phyloP scores from a whole-genome alignment of 2,888 invertebrate genomes.

The Encarsia formosa region DNA sequence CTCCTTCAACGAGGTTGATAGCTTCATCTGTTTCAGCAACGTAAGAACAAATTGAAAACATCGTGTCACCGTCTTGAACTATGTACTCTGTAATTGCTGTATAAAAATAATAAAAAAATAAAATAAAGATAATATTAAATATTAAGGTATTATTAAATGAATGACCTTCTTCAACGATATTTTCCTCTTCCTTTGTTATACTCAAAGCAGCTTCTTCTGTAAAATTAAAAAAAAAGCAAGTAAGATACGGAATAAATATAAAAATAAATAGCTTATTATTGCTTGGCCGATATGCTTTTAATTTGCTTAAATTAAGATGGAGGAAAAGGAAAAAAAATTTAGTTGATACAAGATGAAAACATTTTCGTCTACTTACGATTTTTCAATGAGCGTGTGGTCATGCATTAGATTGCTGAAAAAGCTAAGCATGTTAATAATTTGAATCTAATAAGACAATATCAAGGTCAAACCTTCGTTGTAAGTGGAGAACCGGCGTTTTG shows the following conservation, averaged over 20 bases:
- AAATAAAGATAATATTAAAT: too few species aligned
- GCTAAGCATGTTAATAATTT: not conserved
- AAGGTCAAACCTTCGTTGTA: constrained; percentile 63
- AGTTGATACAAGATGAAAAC: constrained; percentile 11
- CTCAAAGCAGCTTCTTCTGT: constrained; percentile 70
- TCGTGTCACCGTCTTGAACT: constrained; percentile 69
- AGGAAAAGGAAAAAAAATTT: not conserved
- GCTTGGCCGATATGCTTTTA: constrained; percentile 47
- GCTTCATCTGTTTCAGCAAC: constrained; percentile 84
- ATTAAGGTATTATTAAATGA: not conserved
- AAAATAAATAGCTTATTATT: constrained; percentile 5
- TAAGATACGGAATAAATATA: constrained; percentile 4
- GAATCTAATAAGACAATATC: not conserved
- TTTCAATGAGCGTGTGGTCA: not conserved
- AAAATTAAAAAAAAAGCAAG: constrained; percentile 35
- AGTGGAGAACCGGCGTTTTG: constrained; percentile 63
- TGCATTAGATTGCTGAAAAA: constrained; percentile 12
- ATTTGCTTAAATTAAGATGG: constrained; percentile 24
- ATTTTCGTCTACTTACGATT: not conserved
- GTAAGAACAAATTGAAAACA: constrained; percentile 81
- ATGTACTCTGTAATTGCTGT: too few species aligned
- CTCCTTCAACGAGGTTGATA: constrained; percentile 85
- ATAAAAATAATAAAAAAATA: too few species aligned
- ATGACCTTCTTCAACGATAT: constrained; percentile 51
- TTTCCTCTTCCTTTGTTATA: constrained; percentile 64